phyloP scores from a whole-genome alignment of 1,140 invertebrate genomes.

The Ceratoteleas bidentatus region DNA sequence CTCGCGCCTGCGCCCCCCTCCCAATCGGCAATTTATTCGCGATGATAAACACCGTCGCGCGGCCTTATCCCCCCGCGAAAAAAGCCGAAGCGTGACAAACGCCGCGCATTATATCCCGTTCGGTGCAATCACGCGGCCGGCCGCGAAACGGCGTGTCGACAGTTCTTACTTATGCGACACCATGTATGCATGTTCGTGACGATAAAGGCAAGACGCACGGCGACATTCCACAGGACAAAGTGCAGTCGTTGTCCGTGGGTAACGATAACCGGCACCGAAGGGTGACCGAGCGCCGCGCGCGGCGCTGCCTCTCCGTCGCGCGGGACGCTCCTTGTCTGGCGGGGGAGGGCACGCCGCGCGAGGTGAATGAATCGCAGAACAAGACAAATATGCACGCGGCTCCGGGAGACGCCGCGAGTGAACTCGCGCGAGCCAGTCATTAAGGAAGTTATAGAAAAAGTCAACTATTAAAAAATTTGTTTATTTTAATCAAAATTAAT shows the following conservation, averaged over 20 bases:
- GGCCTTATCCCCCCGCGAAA: conserved; percentile 2
- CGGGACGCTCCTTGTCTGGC: conserved; percentile 16
- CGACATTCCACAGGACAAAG: conserved; percentile 68
- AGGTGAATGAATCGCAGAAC: conserved; percentile 62
- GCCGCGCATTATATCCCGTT: conserved; percentile 30
- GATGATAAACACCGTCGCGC: conserved; percentile 30
- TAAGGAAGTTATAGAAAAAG: no score
- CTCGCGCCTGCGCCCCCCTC: no score
- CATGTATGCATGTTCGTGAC: no score
- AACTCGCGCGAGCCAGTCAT: conserved; percentile 2
- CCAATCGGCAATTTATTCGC: conserved; percentile 52
- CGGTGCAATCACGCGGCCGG: conserved; percentile 21
- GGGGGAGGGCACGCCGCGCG: conserved; percentile 42
- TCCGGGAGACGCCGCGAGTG: conserved; percentile 17
- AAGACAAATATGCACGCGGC: conserved; percentile 59
- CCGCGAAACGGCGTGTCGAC: conserved; percentile 45
- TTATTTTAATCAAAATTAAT: no score
- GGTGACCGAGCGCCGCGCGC: conserved; percentile 63
- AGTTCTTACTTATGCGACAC: no score
- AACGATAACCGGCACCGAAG: conserved; percentile 65
- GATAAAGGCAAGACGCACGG: conserved; percentile 66
- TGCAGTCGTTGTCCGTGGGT: conserved; percentile 65
- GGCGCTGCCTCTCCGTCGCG: conserved; percentile 45
- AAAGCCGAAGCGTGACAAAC: conserved; percentile 45
- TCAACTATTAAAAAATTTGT: no score